These are phyloP conservation scores for Bettongia penicillata DNA, from an alignment of 2,113 vertebrate species.

Conservation along the genomic window DNA sequence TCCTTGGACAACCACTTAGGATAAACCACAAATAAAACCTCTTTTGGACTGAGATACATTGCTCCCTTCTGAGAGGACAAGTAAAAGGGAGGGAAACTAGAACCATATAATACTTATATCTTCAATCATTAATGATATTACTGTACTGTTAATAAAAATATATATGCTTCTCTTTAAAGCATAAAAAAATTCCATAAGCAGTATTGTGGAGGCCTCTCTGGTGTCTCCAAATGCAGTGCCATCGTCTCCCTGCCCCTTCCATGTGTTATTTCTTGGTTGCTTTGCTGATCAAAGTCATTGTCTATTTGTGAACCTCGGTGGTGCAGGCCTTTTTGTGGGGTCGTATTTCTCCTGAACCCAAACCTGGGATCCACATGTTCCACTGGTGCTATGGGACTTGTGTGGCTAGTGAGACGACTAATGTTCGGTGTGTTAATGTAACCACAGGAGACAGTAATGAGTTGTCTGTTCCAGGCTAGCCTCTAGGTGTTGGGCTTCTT, in stretches of 20 bases:
- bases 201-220: conserved; percentile 76
- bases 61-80: conserved; percentile 60
- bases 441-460: neutral
- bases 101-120: conserved; percentile 75
- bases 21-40: conserved; percentile 83
- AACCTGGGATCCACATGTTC: conserved; percentile 99
- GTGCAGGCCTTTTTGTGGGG: conserved; percentile 99
- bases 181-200: conserved; percentile 83
- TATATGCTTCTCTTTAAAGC: conserved; percentile 87
- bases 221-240: conserved; percentile 71
- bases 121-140: conserved; percentile 84
- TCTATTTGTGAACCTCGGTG: conserved; percentile 99
- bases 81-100: conserved; percentile 61
- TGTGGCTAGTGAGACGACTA: neutral
- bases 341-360: conserved; percentile 97
- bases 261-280: conserved; percentile 96
- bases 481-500: neutral
- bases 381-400: conserved; percentile 92
- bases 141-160: conserved; percentile 84
- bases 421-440: neutral
- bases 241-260: conserved; percentile 67
- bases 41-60: conserved; percentile 73
- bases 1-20: conserved; percentile 76
- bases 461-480: neutral
- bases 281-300: conserved; percentile 99